Conservation (phyloP, 2,888 invertebrate species). For the Andrena chrysosceles region DNA sequence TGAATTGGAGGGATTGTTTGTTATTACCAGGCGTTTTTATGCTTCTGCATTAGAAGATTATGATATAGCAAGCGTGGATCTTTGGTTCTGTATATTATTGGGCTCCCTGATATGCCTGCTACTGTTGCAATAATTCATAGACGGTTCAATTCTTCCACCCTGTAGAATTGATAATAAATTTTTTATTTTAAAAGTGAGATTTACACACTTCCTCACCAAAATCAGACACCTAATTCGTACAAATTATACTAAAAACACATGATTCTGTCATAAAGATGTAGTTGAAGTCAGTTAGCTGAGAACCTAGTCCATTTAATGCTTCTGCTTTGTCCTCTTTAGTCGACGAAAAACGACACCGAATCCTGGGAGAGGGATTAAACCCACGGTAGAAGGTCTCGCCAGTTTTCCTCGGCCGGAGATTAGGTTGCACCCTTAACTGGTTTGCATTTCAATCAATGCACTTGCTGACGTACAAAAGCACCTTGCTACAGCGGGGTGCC, state of each 20-base stretch:
- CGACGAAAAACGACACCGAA: conserved; percentile 68
- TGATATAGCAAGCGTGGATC: not conserved
- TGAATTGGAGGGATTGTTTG: not conserved
- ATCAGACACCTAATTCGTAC: too few species aligned
- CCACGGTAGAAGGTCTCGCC: conserved; percentile 49
- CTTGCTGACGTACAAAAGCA: conserved; percentile 74
- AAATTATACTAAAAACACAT: not conserved
- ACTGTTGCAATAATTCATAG: not conserved
- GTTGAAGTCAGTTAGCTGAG: conserved; percentile 11
- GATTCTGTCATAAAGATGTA: not conserved
- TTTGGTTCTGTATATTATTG: not conserved
- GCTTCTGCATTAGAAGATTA: not conserved
- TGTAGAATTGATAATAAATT: not conserved
- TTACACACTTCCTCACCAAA: too few species aligned
- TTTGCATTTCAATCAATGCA: conserved; percentile 84
- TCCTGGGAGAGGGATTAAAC: conserved; percentile 48
- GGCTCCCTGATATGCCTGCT: not conserved
- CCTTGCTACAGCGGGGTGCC: conserved; percentile 47
- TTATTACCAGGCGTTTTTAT: not conserved
- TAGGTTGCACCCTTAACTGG: conserved; percentile 83
- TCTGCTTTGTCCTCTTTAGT: conserved; percentile 56
- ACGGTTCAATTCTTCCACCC: too few species aligned
- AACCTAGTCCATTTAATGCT: conserved; percentile 42
- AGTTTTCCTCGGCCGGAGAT: conserved; percentile 74
- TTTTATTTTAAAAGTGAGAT: not conserved